A percentile compares a stretch with the other conserved stretches of the same genome.
Evolutionary conservation across 2,113 vertebrate species (phyloP).

Genomic region (Trochalopteron elliotii): DNA sequence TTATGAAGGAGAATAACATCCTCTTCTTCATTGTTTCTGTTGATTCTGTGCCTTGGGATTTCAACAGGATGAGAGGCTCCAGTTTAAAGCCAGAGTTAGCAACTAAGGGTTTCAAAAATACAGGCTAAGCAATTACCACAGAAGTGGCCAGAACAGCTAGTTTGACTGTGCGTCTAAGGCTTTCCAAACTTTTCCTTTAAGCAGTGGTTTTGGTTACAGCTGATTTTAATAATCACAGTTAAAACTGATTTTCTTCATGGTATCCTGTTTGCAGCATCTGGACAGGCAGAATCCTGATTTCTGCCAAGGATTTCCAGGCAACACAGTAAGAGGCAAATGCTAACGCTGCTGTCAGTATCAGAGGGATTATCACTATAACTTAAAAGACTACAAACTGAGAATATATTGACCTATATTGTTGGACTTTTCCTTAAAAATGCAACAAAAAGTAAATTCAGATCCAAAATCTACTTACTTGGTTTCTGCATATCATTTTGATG

Average conservation of each 20-base stretch:
- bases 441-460: background rate
- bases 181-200: background rate
- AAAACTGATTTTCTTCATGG: background rate
- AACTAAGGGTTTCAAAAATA: background rate
- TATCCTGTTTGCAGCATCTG: background rate
- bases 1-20: background rate
- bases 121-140: background rate
- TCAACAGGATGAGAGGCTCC: constrained; percentile 2
- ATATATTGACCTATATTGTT: background rate
- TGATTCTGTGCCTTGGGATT: background rate
- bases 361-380: background rate
- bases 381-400: background rate
- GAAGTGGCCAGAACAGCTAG: background rate
- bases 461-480: background rate
- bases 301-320: background rate
- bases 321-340: background rate
- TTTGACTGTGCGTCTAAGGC: background rate
- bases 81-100: background rate
- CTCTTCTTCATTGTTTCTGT: background rate
- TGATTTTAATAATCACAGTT: background rate
- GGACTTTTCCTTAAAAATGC: background rate
- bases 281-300: background rate
- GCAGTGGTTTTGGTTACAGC: background rate
- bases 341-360: background rate
- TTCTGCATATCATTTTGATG: background rate